Evolutionary conservation across 2,113 vertebrate species (phyloP), one percentile per base, ranked within the genome.

Genomic region (Mesitornis unicolor): DNA sequence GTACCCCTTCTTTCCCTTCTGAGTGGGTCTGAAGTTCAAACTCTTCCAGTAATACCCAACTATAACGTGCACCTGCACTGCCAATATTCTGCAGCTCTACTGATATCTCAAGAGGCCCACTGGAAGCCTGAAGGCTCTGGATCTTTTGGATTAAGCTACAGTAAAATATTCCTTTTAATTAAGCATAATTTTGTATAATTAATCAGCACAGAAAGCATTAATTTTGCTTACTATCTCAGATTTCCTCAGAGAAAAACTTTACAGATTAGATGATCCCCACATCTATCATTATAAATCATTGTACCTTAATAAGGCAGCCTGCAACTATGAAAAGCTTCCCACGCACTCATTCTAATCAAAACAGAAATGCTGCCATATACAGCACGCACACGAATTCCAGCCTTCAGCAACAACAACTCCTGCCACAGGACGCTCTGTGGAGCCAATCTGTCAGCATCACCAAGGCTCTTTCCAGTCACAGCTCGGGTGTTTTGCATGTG

Each of bases 111-210:
- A 67, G 82, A 70, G 59, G 54, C 25, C 60, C 73, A n/a, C 9
- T n/a, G 51, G 19, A 47, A 83, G 31, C n/a, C n/a, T 79, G 73
- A 87, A 78, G 68, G 42, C 14, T 57, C 60, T 68, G 47, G 33
- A 54, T 78, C 61, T 81, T 92, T 84, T 86, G 6, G 54, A 90
- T 88, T 76, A 90, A 64, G 26, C 6, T 65, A 31, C 33, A 84
- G 36, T 40, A 81, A 91, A 86, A 74, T 38, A 82, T 63, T 83
- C 47, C 8, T 74, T 90, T 85, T 73, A 96, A 95, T 95, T 95
- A 94, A 94, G 59, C 53, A 81, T 80, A 74, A 87, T 92, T 96
- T 88, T 36, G 28, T 69, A 63, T 60, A 85, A 97, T 92, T 94
- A 92, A 94, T 86, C 75, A 64, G 21, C 13, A 47, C 40, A 86